Evolutionary conservation across 2,888 invertebrate genomes (phyloP).

Genomic region (Eugnorisma glareosa): DNA sequence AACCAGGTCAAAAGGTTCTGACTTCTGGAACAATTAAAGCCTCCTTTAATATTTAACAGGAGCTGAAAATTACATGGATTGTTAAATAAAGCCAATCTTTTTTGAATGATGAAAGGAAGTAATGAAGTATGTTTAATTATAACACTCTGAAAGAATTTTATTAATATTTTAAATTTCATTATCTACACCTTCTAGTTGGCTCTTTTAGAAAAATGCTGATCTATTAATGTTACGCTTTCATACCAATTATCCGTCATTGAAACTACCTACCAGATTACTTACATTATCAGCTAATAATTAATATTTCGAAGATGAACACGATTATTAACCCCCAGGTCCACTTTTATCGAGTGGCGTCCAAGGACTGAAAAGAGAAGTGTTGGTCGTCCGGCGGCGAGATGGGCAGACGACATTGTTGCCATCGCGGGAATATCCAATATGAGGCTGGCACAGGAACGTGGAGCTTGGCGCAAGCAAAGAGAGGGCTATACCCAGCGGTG

Average conservation of each 20-base stretch:
- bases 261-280: not conserved
- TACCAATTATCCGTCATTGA: not conserved
- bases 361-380: no score
- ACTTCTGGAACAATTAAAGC: slow-evolving; percentile 42
- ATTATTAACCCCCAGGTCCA: not conserved
- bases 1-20: slow-evolving; percentile 16
- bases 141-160: not conserved
- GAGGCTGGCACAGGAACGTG: no score
- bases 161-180: slow-evolving; percentile 10
- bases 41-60: slow-evolving; percentile 39
- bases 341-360: no score
- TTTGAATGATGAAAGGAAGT: not conserved
- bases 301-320: not conserved
- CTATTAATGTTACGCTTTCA: not conserved
- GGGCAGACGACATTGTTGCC: no score
- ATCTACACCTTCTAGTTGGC: not conserved
- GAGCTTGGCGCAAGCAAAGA: no score
- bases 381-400: no score
- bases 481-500: no score
- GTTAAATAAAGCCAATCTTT: slow-evolving; percentile 23
- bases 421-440: no score
- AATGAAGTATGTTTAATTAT: not conserved
- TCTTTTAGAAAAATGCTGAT: not conserved
- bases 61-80: slow-evolving; percentile 26
- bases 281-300: not conserved